Conservation (phyloP, 2,113 vertebrate genomes). For the Propithecus coquereli region DNA sequence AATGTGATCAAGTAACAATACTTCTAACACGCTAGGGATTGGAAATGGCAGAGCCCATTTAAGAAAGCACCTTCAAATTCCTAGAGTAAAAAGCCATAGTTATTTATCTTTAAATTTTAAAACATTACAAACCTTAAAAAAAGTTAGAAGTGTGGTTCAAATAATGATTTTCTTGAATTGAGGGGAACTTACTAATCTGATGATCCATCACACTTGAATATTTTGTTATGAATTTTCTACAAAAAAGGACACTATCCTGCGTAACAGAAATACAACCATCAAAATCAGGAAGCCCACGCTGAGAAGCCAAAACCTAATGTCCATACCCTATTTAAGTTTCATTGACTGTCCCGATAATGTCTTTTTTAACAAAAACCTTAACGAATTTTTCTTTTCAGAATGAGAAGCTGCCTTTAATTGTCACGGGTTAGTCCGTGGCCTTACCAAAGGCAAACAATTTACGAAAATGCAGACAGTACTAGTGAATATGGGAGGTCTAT, state of each 20-base stretch:
- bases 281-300: not conserved
- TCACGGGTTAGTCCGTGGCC: rapidly evolving
- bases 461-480: not conserved
- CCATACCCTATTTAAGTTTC: not conserved
- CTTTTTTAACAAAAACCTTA: not conserved
- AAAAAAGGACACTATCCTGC: too few species aligned
- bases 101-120: not conserved
- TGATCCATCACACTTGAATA: rapidly evolving
- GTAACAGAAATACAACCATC: rapidly evolving
- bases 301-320: rapidly evolving
- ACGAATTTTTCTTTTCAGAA: not conserved
- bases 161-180: not conserved
- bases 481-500: rapidly evolving
- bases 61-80: not conserved
- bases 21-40: not conserved
- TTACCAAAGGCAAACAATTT: not conserved
- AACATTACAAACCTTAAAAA: not conserved
- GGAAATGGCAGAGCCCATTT: not conserved
- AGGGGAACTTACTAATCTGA: not conserved
- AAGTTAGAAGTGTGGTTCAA: not conserved
- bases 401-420: rapidly evolving
- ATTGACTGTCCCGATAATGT: not conserved
- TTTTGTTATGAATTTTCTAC: not conserved
- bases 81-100: not conserved
- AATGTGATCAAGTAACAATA: not conserved